A percentile compares a stretch with the other conserved stretches of the same genome.
Conservation (phyloP, 2,113 vertebrate genomes). For the Chlamydotis undulata region DNA sequence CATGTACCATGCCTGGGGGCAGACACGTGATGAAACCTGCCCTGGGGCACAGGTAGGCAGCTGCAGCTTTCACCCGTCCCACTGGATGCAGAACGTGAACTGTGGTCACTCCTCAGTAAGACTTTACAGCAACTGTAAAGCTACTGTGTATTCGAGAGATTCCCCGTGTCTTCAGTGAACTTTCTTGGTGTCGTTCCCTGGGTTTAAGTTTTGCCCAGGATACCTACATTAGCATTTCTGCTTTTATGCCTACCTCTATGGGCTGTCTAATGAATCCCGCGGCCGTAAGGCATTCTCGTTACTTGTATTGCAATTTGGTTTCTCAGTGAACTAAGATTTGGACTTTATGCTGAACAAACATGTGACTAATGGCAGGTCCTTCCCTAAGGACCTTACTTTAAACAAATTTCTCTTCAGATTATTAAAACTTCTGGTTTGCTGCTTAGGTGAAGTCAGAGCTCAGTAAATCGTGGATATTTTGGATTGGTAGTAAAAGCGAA, state of each 20-base stretch:
- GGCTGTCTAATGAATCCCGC: neutral
- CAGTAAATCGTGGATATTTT: neutral
- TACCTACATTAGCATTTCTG: neutral
- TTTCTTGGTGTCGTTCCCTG: neutral
- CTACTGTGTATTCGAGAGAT: neutral
- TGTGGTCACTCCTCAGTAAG: neutral
- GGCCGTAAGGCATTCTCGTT: neutral
- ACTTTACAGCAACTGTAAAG: neutral
- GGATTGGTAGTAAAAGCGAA: neutral
- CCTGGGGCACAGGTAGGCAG: neutral
- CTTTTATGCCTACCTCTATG: neutral
- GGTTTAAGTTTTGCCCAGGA: neutral
- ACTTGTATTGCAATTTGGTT: neutral
- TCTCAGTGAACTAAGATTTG: neutral
- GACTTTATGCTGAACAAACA: neutral
- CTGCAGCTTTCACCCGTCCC: neutral
- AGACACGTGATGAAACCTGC: neutral
- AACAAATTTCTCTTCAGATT: neutral
- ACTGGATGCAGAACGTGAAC: neutral
- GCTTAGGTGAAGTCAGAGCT: neutral
- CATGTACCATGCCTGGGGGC: accelerated
- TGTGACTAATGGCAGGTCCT: neutral
- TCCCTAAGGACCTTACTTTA: neutral
- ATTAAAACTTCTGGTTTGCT: neutral
- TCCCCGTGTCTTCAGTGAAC: neutral